Percentiles rank a stretch among this genome's conserved stretches.
phyloP scores from a whole-genome alignment of 2,888 invertebrate genomes.

The Chrysolina americana region DNA sequence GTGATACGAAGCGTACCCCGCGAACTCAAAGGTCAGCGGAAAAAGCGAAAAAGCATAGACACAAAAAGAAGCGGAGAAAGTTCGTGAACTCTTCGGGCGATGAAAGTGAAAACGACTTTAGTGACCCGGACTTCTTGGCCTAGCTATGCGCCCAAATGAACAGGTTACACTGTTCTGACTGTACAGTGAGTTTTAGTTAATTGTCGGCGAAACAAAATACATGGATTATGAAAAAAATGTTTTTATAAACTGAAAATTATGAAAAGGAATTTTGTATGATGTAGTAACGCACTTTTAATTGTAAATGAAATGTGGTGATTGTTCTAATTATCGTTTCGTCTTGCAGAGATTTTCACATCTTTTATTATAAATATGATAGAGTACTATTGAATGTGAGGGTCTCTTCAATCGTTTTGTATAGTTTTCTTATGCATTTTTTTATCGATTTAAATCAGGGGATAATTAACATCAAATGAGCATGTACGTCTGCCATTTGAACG shows the following conservation, averaged over 20 bases:
- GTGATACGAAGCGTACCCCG: slow-evolving; percentile 66
- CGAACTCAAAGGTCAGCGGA: slow-evolving; percentile 67
- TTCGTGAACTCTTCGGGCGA: slow-evolving; percentile 73
- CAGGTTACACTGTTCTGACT: slow-evolving; percentile 57
- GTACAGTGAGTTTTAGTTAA: slow-evolving; percentile 62
- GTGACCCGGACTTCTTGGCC: slow-evolving; percentile 73
- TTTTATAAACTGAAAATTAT: slow-evolving; percentile 49
- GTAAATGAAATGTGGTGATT: slow-evolving; percentile 51
- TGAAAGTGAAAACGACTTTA: slow-evolving; percentile 77
- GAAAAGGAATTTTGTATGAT: slow-evolving; percentile 53
- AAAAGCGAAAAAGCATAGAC: slow-evolving; percentile 70
- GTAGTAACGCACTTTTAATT: slow-evolving; percentile 53
- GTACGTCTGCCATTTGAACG: slow-evolving; percentile 31
- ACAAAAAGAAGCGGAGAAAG: slow-evolving; percentile 74
- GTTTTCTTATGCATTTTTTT: slow-evolving; percentile 60
- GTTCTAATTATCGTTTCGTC: slow-evolving; percentile 47
- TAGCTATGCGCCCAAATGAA: slow-evolving; percentile 59
- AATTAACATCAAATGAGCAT: slow-evolving; percentile 32
- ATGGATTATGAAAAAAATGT: slow-evolving; percentile 39
- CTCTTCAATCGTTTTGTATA: slow-evolving; percentile 61
- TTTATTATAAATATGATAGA: slow-evolving; percentile 60
- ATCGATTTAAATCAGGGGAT: slow-evolving; percentile 54
- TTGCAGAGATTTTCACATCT: slow-evolving; percentile 58
- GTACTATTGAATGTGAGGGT: slow-evolving; percentile 58
- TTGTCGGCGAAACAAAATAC: slow-evolving; percentile 55